Conservation (phyloP, 2,797 vertebrate species). For the Choloepus didactylus region DNA sequence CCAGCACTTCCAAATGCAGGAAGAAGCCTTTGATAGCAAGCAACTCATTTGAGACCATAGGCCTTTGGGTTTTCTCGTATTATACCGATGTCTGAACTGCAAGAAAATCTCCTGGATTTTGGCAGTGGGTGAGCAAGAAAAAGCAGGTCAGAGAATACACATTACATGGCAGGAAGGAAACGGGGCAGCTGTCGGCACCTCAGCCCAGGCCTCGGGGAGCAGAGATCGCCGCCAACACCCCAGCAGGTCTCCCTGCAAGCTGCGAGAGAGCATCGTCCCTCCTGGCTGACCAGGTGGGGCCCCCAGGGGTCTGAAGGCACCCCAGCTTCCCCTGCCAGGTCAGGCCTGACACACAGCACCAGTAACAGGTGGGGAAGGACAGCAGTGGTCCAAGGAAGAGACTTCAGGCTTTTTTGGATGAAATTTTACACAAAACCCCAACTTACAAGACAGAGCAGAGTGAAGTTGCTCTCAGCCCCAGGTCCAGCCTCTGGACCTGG, state of each 20-base stretch:
- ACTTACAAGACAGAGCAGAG: neutral
- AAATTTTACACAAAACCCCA: neutral
- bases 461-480: neutral
- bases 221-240: neutral
- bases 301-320: neutral
- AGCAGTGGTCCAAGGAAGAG: fast-evolving
- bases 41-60: neutral
- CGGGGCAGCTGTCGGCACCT: fast-evolving
- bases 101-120: neutral
- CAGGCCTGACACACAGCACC: too few relatives aligned
- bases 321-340: neutral
- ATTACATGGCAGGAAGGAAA: neutral
- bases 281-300: fast-evolving
- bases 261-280: neutral
- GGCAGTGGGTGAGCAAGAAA: neutral
- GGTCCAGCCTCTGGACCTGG: neutral
- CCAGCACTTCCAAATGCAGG: neutral
- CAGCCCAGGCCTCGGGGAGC: neutral
- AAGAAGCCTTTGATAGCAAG: neutral
- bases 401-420: neutral
- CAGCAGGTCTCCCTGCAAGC: neutral
- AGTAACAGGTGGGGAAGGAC: neutral
- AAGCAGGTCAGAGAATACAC: constrained; percentile 53
- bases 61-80: neutral
- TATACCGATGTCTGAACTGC: neutral